These are phyloP conservation scores for Teleogryllus oceanicus DNA, from an alignment of 2,888 invertebrate species.

Conservation along the genomic window DNA sequence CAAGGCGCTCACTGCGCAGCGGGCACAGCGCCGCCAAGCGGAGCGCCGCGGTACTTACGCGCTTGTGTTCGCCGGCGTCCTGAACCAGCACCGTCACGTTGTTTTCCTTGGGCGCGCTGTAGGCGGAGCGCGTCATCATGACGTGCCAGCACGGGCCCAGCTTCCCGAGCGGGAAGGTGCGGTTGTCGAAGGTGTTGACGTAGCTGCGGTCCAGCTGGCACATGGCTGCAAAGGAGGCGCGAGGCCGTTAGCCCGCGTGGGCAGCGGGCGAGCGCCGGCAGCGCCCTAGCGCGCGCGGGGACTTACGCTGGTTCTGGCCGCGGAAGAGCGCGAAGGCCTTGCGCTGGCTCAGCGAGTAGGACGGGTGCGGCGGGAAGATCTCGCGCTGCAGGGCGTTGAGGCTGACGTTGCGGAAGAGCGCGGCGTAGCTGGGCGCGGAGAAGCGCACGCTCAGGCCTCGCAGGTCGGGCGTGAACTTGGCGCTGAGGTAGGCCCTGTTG, in stretches of 20 bases:
- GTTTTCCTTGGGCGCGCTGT: background rate
- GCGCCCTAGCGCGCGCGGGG: background rate
- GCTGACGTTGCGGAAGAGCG: background rate
- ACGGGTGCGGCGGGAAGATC: background rate
- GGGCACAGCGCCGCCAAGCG: too few species aligned
- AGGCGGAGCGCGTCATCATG: background rate
- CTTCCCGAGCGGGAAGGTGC: background rate
- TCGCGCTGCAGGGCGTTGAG: background rate
- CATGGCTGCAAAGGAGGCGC: background rate
- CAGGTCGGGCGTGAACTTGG: background rate
- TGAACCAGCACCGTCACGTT: too few species aligned
- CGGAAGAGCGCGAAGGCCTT: background rate
- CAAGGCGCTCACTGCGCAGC: too few species aligned
- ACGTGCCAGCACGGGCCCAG: background rate
- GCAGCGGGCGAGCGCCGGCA: too few species aligned
- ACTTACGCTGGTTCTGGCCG: background rate
- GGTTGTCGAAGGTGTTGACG: background rate
- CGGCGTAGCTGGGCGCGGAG: background rate
- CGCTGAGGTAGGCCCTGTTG: background rate
- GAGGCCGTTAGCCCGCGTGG: background rate
- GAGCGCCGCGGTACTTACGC: too few species aligned
- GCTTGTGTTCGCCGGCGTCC: too few species aligned
- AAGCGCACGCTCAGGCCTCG: background rate
- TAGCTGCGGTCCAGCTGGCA: background rate
- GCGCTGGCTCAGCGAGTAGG: background rate